These are phyloP conservation scores for Diarsia brunnea DNA, from an alignment of 2,888 invertebrate species.

Conservation along the genomic window DNA sequence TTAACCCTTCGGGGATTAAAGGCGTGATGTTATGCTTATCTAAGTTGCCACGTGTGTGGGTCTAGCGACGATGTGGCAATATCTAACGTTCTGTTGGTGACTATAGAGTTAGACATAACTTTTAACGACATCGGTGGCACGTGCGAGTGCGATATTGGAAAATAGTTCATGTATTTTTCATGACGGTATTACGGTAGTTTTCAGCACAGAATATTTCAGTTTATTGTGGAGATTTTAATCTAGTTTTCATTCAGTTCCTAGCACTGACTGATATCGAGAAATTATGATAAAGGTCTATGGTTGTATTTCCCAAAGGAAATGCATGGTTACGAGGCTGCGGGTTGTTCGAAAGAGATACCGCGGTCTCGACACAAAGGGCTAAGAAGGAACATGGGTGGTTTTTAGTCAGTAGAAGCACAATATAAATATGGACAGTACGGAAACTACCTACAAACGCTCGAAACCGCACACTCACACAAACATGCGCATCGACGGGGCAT, in stretches of 20 bases:
- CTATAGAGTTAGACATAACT: background rate
- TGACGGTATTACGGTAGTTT: background rate
- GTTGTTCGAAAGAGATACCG: too few relatives aligned
- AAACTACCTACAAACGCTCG: too few relatives aligned
- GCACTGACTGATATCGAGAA: too few relatives aligned
- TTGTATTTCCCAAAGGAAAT: background rate
- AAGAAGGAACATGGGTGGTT: too few relatives aligned
- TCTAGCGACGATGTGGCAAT: background rate
- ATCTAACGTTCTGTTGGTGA: background rate
- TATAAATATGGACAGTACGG: too few relatives aligned
- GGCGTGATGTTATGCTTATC: too few relatives aligned
- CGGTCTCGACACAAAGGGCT: too few relatives aligned
- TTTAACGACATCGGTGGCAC: slow-evolving; percentile 8
- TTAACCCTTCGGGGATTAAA: too few relatives aligned
- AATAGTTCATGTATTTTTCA: background rate
- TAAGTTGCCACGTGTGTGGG: background rate
- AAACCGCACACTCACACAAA: too few relatives aligned
- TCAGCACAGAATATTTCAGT: background rate
- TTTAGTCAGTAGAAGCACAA: too few relatives aligned
- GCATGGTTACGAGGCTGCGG: background rate
- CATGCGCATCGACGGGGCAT: too few relatives aligned
- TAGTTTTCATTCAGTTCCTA: background rate
- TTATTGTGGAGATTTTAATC: background rate
- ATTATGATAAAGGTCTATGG: background rate
- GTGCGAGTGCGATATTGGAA: background rate